Evolutionary conservation across 2,113 vertebrate species (phyloP).

Genomic region (Gnathonemus longibarbis): DNA sequence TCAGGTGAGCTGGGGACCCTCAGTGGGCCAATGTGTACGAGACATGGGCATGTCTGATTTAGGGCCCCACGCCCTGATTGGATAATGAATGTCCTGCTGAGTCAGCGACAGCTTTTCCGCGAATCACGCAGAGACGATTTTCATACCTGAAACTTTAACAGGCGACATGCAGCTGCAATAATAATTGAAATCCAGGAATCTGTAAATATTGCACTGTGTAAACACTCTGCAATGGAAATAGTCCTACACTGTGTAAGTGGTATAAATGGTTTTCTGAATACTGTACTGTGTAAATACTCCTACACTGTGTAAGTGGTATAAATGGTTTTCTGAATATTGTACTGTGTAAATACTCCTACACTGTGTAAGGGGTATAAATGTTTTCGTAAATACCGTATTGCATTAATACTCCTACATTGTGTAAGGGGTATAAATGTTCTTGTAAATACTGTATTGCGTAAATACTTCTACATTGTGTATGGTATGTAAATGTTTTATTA

Average conservation of each 20-base stretch:
- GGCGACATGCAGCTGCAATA: background rate
- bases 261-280: background rate
- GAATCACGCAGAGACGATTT: background rate
- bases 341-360: background rate
- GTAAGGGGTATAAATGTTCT: background rate
- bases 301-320: background rate
- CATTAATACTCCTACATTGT: background rate
- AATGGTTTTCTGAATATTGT: background rate
- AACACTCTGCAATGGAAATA: background rate
- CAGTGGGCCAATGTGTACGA: background rate
- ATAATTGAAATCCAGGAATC: background rate
- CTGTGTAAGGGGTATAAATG: background rate
- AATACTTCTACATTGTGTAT: background rate
- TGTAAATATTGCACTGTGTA: background rate
- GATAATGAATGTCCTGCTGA: background rate
- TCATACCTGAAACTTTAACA: background rate
- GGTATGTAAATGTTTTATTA: background rate
- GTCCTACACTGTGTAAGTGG: background rate
- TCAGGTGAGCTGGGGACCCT: background rate
- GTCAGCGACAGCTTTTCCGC: background rate
- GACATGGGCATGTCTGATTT: background rate
- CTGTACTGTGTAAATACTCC: background rate
- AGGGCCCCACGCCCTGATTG: background rate
- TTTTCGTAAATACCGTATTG: background rate
- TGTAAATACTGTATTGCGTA: background rate